A percentile compares a stretch with the other conserved stretches of the same genome.
These are phyloP conservation scores for Aphodius sticticus DNA, from an alignment of 2,888 invertebrate species.

Conservation along the genomic window DNA sequence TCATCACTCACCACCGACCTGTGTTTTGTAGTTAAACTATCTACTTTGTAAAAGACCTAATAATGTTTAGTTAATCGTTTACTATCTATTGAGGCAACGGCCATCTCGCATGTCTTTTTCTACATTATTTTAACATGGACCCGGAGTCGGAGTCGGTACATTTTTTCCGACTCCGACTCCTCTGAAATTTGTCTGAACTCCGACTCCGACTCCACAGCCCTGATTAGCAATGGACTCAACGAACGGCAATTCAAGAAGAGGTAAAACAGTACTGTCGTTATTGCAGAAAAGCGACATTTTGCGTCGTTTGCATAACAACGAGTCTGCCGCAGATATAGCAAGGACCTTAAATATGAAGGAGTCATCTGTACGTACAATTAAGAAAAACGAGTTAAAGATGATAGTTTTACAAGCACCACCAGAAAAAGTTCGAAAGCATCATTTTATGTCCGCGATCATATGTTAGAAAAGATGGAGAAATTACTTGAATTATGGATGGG, in stretches of 20 bases:
- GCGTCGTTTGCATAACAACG: neutral
- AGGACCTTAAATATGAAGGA: neutral
- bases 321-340: neutral
- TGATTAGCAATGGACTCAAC: too few species aligned
- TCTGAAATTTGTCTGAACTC: too few species aligned
- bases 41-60: too few species aligned
- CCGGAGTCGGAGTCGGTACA: too few species aligned
- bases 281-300: neutral
- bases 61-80: too few species aligned
- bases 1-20: too few species aligned
- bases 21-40: too few species aligned
- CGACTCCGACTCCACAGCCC: too few species aligned
- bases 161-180: too few species aligned
- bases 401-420: neutral
- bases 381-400: neutral
- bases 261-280: neutral
- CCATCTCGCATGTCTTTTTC: too few species aligned
- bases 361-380: neutral
- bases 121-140: too few species aligned
- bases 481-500: neutral
- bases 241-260: neutral
- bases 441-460: neutral
- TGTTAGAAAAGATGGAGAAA: neutral
- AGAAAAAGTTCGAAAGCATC: neutral
- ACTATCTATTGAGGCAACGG: too few species aligned